Evolutionary conservation across 92 coral and sea anemone species (phyloP).

Genomic region (Hydrozoanthus gracilis): DNA sequence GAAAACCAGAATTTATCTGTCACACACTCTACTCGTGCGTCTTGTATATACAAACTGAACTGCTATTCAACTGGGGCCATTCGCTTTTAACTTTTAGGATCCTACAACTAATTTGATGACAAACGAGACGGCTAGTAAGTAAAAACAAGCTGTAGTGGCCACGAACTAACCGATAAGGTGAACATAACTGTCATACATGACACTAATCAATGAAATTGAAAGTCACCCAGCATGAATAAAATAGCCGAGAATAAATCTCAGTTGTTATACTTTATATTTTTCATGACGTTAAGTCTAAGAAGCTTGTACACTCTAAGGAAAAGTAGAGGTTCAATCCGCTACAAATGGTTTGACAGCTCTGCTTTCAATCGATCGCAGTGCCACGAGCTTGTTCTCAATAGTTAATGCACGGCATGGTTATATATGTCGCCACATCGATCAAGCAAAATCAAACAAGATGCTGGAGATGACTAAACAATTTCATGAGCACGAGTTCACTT

Average conservation of each 20-base stretch:
- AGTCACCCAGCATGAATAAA: too few relatives aligned
- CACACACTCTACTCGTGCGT: too few relatives aligned
- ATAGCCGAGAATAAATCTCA: too few relatives aligned
- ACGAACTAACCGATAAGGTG: background rate
- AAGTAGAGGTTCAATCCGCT: too few relatives aligned
- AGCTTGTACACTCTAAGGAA: too few relatives aligned
- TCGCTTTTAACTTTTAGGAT: background rate
- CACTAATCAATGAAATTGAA: too few relatives aligned
- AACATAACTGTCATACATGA: too few relatives aligned
- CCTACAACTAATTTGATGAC: background rate
- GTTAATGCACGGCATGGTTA: slow-evolving; percentile 9
- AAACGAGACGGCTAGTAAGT: background rate
- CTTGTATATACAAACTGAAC: too few relatives aligned
- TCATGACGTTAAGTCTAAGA: too few relatives aligned
- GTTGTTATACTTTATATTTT: too few relatives aligned
- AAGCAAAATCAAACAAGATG: background rate
- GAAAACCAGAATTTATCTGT: too few relatives aligned
- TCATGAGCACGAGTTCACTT: background rate
- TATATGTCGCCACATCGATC: background rate
- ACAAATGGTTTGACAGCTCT: too few relatives aligned
- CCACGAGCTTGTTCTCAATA: background rate
- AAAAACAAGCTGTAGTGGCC: background rate
- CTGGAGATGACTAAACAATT: background rate
- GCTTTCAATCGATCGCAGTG: background rate
- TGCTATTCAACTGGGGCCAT: background rate